phyloP scores from a whole-genome alignment of 1,140 invertebrate species.

The Drosophila sp. region DNA sequence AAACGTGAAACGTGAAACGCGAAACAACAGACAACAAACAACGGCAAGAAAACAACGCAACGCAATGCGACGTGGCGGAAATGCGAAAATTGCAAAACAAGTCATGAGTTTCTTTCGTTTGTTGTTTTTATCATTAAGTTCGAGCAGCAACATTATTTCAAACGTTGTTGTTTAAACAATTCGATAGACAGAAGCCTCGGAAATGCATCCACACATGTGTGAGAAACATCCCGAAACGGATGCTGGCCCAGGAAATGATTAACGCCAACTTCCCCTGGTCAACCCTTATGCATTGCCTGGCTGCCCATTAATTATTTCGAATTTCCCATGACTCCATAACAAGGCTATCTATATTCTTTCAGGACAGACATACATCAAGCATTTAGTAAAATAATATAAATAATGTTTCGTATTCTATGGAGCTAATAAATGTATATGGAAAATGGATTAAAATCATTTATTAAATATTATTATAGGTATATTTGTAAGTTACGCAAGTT shows the following conservation, averaged over 20 bases:
- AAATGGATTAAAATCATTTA: too few relatives aligned
- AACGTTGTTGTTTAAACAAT: slow-evolving; percentile 33
- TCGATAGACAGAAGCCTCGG: slow-evolving; percentile 10
- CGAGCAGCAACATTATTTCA: slow-evolving; percentile 8
- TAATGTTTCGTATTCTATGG: too few relatives aligned
- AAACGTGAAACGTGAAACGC: neutral
- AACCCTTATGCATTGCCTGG: slow-evolving; percentile 16
- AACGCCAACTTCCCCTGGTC: slow-evolving; percentile 30
- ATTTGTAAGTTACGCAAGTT: too few relatives aligned
- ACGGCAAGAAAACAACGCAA: neutral
- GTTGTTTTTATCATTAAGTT: slow-evolving; percentile 37
- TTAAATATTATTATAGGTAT: too few relatives aligned
- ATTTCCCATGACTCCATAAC: slow-evolving; percentile 2
- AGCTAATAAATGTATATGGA: too few relatives aligned
- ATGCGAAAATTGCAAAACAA: slow-evolving; percentile 46
- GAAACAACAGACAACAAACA: too few relatives aligned
- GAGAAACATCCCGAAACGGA: slow-evolving; percentile 40
- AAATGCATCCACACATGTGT: slow-evolving; percentile 25
- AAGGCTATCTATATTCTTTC: neutral
- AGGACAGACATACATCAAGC: too few relatives aligned
- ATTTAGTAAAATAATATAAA: too few relatives aligned
- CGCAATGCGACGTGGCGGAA: slow-evolving; percentile 28
- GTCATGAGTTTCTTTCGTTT: slow-evolving; percentile 22
- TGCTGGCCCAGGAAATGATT: slow-evolving; percentile 34
- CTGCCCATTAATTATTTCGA: neutral